Percentiles rank a stretch among this genome's conserved stretches.
Evolutionary conservation across 2,113 vertebrate genomes (phyloP).

Genomic region (Cettia cetti): DNA sequence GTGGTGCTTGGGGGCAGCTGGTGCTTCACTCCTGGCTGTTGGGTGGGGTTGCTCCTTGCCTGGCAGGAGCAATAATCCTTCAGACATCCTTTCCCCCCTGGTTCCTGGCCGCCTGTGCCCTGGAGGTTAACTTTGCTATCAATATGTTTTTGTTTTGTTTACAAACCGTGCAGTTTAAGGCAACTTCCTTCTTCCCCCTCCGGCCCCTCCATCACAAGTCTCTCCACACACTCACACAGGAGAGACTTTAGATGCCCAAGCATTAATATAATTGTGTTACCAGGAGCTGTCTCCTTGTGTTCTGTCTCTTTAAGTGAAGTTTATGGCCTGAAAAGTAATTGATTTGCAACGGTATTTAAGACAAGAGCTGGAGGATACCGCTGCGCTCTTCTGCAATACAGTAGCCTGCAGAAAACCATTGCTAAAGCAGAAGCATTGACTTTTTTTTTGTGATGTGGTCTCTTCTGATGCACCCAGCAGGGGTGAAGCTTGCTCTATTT

Average conservation of each 20-base stretch:
- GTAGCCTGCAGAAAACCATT: slow-evolving; percentile 5
- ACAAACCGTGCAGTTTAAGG: neutral
- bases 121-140: neutral
- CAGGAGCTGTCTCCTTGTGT: neutral
- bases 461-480: slow-evolving; percentile 22
- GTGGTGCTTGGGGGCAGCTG: neutral
- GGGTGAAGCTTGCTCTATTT: slow-evolving; percentile 26
- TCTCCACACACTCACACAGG: neutral
- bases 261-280: neutral
- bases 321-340: slow-evolving; percentile 49
- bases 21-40: neutral
- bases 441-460: slow-evolving; percentile 24
- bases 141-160: neutral
- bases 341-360: slow-evolving; percentile 57
- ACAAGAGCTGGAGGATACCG: slow-evolving; percentile 23
- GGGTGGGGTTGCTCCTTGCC: neutral
- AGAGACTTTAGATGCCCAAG: neutral
- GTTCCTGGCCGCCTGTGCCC: neutral
- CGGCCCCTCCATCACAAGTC: neutral
- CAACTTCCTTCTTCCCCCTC: neutral
- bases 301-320: slow-evolving; percentile 46
- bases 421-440: slow-evolving; percentile 26
- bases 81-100: neutral
- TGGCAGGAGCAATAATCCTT: neutral
- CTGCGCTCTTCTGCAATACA: neutral